Percentiles rank a stretch among this genome's conserved stretches.
Evolutionary conservation across 2,113 vertebrate species (phyloP).

Genomic region (Neogale vison): DNA sequence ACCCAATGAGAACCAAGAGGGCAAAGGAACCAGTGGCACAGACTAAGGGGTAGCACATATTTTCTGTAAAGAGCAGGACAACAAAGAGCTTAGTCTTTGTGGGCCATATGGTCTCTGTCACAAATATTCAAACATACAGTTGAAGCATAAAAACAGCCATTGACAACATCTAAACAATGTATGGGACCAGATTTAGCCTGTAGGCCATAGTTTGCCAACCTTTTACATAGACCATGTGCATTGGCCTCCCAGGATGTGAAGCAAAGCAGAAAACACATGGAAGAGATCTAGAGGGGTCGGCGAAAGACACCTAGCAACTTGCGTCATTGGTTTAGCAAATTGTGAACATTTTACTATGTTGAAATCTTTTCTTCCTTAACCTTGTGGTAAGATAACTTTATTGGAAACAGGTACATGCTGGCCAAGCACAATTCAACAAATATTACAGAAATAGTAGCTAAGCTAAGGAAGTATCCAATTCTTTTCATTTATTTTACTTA

Average conservation of each 20-base stretch:
- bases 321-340: neutral
- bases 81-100: neutral
- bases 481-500: slow-evolving; percentile 15
- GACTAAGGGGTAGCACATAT: neutral
- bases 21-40: neutral
- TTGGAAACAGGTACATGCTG: neutral
- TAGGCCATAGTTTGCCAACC: neutral
- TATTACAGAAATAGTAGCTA: neutral
- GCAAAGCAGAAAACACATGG: neutral
- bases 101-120: neutral
- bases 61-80: neutral
- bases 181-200: neutral
- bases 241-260: neutral
- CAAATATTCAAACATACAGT: neutral
- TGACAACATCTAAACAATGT: neutral
- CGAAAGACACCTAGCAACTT: neutral
- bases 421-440: neutral
- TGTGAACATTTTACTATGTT: neutral
- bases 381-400: neutral
- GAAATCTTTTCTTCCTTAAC: neutral
- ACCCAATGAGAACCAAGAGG: neutral
- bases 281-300: neutral
- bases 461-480: neutral
- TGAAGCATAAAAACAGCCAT: neutral
- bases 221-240: too few relatives aligned